These are phyloP conservation scores for Anguilla japonica DNA, from an alignment of 2,113 vertebrate species.

Conservation along the genomic window DNA sequence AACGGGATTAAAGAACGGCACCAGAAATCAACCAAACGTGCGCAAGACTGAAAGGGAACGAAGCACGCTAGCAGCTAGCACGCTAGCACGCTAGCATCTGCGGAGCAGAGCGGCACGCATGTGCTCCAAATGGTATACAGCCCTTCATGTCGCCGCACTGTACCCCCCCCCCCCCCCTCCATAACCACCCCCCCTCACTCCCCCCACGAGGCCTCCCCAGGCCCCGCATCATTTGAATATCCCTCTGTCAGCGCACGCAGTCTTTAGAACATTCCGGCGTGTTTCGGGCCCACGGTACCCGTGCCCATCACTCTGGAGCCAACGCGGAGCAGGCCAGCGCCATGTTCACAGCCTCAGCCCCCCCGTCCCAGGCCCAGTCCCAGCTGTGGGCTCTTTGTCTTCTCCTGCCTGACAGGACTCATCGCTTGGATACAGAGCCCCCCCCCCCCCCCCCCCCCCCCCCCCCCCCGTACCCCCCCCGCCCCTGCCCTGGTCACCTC, in stretches of 20 bases:
- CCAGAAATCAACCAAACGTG: too few relatives aligned
- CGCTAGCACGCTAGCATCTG: too few relatives aligned
- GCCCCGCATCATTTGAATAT: neutral
- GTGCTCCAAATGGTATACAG: too few relatives aligned
- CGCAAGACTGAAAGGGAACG: too few relatives aligned
- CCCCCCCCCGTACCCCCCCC: slow-evolving; percentile 8
- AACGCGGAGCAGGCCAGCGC: neutral
- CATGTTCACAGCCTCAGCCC: neutral
- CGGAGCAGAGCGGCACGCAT: too few relatives aligned
- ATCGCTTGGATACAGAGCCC: slow-evolving; percentile 49
- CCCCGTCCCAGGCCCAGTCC: neutral
- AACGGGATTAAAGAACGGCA: too few relatives aligned
- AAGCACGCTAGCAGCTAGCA: too few relatives aligned
- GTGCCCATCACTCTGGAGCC: slow-evolving; percentile 10
- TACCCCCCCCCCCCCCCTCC: too few relatives aligned
- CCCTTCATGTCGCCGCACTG: too few relatives aligned
- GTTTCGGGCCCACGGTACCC: neutral
- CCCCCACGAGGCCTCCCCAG: neutral
- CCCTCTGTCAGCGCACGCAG: neutral
- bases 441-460: slow-evolving; percentile 24
- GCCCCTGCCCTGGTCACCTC: slow-evolving; percentile 44
- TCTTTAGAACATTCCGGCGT: slow-evolving; percentile 9
- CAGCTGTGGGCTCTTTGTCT: slow-evolving; percentile 13
- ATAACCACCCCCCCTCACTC: too few relatives aligned
- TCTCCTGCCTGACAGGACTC: slow-evolving; percentile 22